Evolutionary conservation across 2,113 vertebrate species (phyloP), one percentile per base, ranked within the genome.

Genomic region (Lates calcarifer): DNA sequence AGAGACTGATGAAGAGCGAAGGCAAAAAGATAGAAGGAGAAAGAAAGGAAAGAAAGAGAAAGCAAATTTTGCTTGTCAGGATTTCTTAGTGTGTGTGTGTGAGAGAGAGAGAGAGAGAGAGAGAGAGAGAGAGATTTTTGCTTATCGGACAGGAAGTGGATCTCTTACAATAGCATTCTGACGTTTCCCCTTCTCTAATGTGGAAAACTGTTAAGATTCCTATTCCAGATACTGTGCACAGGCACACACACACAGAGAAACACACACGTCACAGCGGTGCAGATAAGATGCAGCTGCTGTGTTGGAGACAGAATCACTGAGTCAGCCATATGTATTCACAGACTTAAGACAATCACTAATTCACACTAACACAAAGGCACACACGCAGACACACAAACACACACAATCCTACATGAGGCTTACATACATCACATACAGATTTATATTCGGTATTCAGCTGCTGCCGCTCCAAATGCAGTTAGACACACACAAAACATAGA

Each of bases 61-160:
- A 86, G 89, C 51, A 74, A 87, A 89, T 87, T 88, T 77, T 89
- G 88, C 89, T 87, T 91, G 92, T 93, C 90, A 91, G 91, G 87
- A 77, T 79, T 85, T 92, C n/a, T 90, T 43, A 73, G 63, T 77
- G 56, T 74, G 64, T 67, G 74, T 78, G 18, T 72, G 39, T 57
- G 28, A 74, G 65, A n/a, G n/a, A n/a, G n/a, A n/a, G n/a, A n/a
- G 77, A 49, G 41, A 24, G 33, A 63, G 80, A 76, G 80, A 83
- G 75, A 58, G 70, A 82, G 81, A 83, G 74, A 86, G 81, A 83
- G 85, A 83, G 83, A 89, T 92, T 94, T 95, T 90, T 95, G 94
- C 94, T 94, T 93, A 94, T 94, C 89, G 39, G 91, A 92, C 91
- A 88, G 89, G 91, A 94, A 95, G 92, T 94, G 87, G 94, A 95